Evolutionary conservation across 2,888 invertebrate genomes (phyloP).

Genomic region (Ophion costatus): DNA sequence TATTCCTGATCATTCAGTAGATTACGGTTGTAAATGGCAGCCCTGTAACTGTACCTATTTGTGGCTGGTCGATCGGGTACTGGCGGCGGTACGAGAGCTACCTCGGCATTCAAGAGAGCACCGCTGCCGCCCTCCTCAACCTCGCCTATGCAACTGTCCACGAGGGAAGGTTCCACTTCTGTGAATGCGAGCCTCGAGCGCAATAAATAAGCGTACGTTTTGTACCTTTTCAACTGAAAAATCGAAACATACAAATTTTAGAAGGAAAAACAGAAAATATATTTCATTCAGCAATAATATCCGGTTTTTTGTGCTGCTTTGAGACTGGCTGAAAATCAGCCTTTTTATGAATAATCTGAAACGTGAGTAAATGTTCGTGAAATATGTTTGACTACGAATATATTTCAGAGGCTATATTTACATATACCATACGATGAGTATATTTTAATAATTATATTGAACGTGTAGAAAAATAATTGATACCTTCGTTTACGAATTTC

Average conservation of each 20-base stretch:
- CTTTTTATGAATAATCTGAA: neutral
- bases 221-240: slow-evolving; percentile 91
- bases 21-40: slow-evolving; percentile 88
- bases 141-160: slow-evolving; percentile 86
- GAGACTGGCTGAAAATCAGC: neutral
- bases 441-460: no score
- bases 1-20: slow-evolving; percentile 85
- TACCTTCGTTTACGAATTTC: no score
- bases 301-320: neutral
- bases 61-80: slow-evolving; percentile 86
- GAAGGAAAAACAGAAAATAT: neutral
- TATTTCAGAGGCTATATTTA: no score
- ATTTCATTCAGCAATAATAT: neutral
- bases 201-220: slow-evolving; percentile 91
- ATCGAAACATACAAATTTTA: neutral
- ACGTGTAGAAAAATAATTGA: no score
- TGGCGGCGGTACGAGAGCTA: slow-evolving; percentile 85
- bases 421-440: no score
- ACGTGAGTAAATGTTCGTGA: no score
- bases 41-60: slow-evolving; percentile 89
- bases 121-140: slow-evolving; percentile 83
- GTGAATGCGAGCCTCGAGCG: slow-evolving; percentile 88
- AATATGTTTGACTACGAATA: no score
- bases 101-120: slow-evolving; percentile 79
- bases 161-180: slow-evolving; percentile 85